Base-by-base conservation (phyloP, 2,888 invertebrate species). In the Caenorhabditis sp. region DNA sequence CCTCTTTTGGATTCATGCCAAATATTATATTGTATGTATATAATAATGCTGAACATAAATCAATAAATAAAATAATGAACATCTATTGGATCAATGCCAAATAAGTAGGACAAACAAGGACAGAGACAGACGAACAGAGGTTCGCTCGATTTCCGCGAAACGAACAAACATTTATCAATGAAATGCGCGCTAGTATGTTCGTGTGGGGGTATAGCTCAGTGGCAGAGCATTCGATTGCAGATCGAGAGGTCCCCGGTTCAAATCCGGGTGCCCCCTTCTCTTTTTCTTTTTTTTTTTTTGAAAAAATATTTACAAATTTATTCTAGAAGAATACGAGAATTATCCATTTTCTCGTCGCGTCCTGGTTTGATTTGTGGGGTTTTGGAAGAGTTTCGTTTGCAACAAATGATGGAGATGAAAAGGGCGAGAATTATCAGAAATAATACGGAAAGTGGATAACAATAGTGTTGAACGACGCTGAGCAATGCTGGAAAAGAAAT, bases 221-320 rank as follows among this genome's bases (percentile, higher is more conserved):
- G 84, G 84, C 76, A 84, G 84, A 84, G 85, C 85, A 85, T 84
- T 85, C 83, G 85, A 85, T 84, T 85, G 85, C 85, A 85, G 85
- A 85, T 85, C 85, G 84, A 85, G 84, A 85, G 84, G 85, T 85
- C 85, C 79, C 81, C 77, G 85, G 85, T 83, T 85, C 83, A 84
- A 85, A 70, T 83, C 82, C 83, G 78, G 76, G 78, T 77, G 77
- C 78, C 77, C 80, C 78, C 80, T 82, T 77, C 58, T 73, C 65
- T 66, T 67, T 76, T 72, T 72, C 65, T 52, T 57, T 12, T 50
- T 61, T 59, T 71, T 50, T 8, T 50, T 50, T 14, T 10, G 8
- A 50, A 50, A 4, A 50, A n/a, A n/a, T 50, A 10, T 50, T 17
- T 4, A 58, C 7, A 56, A 56, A 26, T 7, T 23, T 53, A 53